Percentiles rank a stretch among this genome's conserved stretches.
These are phyloP conservation scores for Xestia rhomboidea DNA, from an alignment of 2,888 invertebrate species.

Conservation along the genomic window DNA sequence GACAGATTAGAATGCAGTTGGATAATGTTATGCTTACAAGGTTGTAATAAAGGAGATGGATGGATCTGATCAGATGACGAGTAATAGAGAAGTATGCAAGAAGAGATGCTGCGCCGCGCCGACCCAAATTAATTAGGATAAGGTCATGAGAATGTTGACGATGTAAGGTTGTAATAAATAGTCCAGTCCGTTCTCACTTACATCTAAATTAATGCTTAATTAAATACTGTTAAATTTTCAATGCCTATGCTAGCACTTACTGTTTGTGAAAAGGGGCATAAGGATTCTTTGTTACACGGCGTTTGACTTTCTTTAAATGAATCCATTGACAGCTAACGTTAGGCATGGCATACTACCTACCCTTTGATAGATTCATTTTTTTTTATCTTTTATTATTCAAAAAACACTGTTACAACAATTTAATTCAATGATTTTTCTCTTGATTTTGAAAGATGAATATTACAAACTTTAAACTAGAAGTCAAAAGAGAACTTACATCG, in stretches of 20 bases:
- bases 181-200: neutral
- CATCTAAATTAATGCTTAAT: neutral
- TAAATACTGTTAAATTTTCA: neutral
- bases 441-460: neutral
- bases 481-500: neutral
- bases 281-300: neutral
- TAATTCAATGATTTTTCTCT: neutral
- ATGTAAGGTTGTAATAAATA: neutral
- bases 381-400: no score
- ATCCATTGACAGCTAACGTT: no score
- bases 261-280: no score
- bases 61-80: neutral
- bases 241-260: neutral
- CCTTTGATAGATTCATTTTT: no score
- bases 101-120: neutral
- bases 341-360: no score
- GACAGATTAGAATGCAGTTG: conserved; percentile 9
- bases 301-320: neutral
- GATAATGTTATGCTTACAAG: neutral
- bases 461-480: neutral
- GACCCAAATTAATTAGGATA: neutral
- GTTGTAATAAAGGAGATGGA: neutral
- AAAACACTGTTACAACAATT: no score
- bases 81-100: neutral
- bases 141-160: neutral